Evolutionary conservation across 2,888 invertebrate genomes (phyloP).

Genomic region (Harpagoxenus sublaevis): DNA sequence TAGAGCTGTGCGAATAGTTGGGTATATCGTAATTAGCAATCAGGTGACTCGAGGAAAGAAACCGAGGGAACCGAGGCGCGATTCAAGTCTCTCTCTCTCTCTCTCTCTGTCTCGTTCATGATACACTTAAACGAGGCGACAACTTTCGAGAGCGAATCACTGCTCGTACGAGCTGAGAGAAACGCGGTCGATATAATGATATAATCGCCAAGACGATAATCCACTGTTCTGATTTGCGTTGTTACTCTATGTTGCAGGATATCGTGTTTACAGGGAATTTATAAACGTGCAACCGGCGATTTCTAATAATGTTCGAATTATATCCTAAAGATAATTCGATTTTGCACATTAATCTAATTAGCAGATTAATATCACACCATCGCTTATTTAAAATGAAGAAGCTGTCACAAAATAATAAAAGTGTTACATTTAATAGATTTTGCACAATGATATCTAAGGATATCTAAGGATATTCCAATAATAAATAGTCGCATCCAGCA

Average conservation of each 20-base stretch:
- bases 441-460: neutral
- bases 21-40: constrained; percentile 11
- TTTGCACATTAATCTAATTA: neutral
- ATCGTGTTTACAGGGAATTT: neutral
- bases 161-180: constrained; percentile 40
- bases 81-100: constrained; percentile 25
- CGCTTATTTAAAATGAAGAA: neutral
- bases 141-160: constrained; percentile 53
- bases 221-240: constrained; percentile 34
- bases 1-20: neutral
- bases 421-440: neutral
- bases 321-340: neutral
- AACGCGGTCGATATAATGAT: constrained; percentile 54
- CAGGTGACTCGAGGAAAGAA: constrained; percentile 21
- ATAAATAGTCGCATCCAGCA: neutral
- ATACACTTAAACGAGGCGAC: constrained; percentile 43
- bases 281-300: neutral
- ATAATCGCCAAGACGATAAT: constrained; percentile 47
- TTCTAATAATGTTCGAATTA: constrained; percentile 3
- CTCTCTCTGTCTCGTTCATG: neutral
- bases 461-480: neutral
- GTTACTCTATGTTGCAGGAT: constrained; percentile 13
- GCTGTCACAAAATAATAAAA: neutral
- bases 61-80: constrained; percentile 6
- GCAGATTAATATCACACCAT: neutral